Percentiles rank a stretch among this genome's conserved stretches.
These are phyloP conservation scores for Phylloscopus trochilus DNA, from an alignment of 2,113 vertebrate genomes.

Conservation along the genomic window DNA sequence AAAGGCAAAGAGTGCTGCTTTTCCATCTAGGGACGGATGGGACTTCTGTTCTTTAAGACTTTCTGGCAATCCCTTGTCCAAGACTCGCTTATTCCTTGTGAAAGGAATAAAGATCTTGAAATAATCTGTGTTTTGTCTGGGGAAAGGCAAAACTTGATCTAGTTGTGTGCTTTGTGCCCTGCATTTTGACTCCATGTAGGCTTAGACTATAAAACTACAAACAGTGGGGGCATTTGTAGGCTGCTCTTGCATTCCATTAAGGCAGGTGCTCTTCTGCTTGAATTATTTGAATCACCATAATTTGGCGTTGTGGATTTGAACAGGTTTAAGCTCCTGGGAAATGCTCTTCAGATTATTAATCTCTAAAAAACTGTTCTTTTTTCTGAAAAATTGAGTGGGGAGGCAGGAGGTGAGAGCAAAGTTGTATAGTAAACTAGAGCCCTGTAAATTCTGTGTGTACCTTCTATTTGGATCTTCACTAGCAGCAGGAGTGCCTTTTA, in stretches of 20 bases:
- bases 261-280: background rate
- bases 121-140: slow-evolving; percentile 33
- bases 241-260: background rate
- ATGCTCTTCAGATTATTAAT: background rate
- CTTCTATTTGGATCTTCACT: background rate
- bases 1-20: background rate
- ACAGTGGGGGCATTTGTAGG: background rate
- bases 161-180: background rate
- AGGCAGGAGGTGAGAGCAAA: background rate
- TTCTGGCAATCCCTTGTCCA: background rate
- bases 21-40: background rate
- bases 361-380: background rate
- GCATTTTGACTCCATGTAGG: background rate
- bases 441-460: background rate
- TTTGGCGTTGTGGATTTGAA: background rate
- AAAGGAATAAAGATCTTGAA: slow-evolving; percentile 3
- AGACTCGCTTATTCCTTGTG: background rate
- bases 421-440: background rate
- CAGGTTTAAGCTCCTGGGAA: background rate
- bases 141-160: background rate
- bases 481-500: background rate
- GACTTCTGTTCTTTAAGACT: background rate
- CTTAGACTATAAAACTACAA: background rate
- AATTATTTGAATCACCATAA: background rate
- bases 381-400: background rate